A percentile compares a stretch with the other conserved stretches of the same genome.
Evolutionary conservation across 2,888 invertebrate species (phyloP).

Genomic region (Drosophila nr. perissopoda): DNA sequence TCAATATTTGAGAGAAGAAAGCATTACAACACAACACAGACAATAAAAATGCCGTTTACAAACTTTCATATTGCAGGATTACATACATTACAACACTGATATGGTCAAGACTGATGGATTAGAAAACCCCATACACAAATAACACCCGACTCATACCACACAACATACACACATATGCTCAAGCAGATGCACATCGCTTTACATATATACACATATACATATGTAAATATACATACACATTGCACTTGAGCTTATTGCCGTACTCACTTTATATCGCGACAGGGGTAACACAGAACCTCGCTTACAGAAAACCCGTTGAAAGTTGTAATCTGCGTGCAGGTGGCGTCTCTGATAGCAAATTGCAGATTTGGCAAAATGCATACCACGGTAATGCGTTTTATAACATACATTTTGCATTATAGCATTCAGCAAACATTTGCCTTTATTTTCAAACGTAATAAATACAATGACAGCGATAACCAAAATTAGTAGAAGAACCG

Average conservation of each 20-base stretch:
- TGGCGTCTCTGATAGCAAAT: constrained; percentile 21
- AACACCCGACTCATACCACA: neutral
- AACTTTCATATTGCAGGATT: constrained; percentile 4
- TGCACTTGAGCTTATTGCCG: neutral
- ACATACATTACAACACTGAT: constrained; percentile 17
- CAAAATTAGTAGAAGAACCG: neutral
- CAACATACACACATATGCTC: neutral
- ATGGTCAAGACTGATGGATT: neutral
- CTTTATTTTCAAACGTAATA: constrained; percentile 15
- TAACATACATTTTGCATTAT: constrained; percentile 34
- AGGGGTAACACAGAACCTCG: constrained; percentile 2
- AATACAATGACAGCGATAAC: neutral
- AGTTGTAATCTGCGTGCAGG: constrained; percentile 13
- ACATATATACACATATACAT: neutral
- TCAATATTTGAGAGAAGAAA: constrained; percentile 18
- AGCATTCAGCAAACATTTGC: constrained; percentile 41
- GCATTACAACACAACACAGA: constrained; percentile 47
- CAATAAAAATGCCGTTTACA: constrained; percentile 28
- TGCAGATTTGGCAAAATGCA: constrained; percentile 19
- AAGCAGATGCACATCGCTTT: constrained; percentile 4
- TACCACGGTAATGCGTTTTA: constrained; percentile 33
- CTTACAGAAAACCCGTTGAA: constrained; percentile 6
- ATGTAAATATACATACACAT: neutral
- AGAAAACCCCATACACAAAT: neutral
- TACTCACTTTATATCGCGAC: constrained; percentile 34